These are phyloP conservation scores for Pristionchus fissidentatus DNA, from an alignment of 2,888 invertebrate species.

Conservation along the genomic window DNA sequence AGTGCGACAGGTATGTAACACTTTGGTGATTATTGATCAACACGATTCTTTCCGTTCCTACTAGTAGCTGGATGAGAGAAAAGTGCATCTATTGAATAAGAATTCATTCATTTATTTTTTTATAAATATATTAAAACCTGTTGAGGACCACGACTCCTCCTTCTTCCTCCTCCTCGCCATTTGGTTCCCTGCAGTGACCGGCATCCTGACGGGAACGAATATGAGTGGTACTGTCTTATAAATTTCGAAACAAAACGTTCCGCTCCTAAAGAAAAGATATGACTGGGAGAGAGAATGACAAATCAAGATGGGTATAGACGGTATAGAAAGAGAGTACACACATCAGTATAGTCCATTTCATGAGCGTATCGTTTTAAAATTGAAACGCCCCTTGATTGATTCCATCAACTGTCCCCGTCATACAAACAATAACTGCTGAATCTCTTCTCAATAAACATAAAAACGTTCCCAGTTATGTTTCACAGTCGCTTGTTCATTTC, in stretches of 20 bases:
- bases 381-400: too few relatives aligned
- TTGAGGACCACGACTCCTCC: constrained; percentile 87
- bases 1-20: constrained; percentile 78
- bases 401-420: too few relatives aligned
- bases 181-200: constrained; percentile 99
- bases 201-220: constrained; percentile 99
- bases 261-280: not conserved
- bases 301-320: not conserved
- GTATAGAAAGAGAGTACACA: too few relatives aligned
- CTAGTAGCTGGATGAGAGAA: not conserved
- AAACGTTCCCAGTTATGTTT: not conserved
- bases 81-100: not conserved
- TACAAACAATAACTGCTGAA: not conserved
- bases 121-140: not conserved
- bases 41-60: not conserved
- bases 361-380: not conserved
- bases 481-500: not conserved
- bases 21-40: not conserved
- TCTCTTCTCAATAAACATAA: not conserved
- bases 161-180: constrained; percentile 97
- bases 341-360: too few relatives aligned
- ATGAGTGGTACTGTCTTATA: too few relatives aligned
- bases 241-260: not conserved
- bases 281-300: not conserved
- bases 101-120: not conserved